phyloP scores from a whole-genome alignment of 2,888 invertebrate species.

The Andricus quercusramuli region DNA sequence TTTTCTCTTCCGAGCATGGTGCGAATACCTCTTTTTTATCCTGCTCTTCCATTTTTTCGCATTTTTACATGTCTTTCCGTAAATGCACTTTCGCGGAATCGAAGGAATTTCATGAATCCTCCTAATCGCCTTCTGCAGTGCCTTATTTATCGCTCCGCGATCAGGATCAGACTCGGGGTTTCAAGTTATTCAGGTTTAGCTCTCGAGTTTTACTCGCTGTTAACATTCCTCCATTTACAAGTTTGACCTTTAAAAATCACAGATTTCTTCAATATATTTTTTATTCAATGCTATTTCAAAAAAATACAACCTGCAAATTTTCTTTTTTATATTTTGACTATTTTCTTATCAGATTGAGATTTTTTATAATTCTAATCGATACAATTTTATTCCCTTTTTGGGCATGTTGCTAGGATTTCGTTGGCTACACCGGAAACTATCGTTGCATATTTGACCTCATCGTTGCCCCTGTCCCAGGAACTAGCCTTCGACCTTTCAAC shows the following conservation, averaged over 20 bases:
- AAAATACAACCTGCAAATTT: background rate
- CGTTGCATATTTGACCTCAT: too few species aligned
- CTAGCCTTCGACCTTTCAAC: too few species aligned
- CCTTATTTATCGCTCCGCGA: slow-evolving; percentile 23
- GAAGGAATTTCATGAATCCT: slow-evolving; percentile 38
- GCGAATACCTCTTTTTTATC: slow-evolving; percentile 4
- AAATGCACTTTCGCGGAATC: slow-evolving; percentile 38
- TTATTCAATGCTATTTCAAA: background rate
- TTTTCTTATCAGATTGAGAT: too few species aligned
- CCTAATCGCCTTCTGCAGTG: slow-evolving; percentile 23
- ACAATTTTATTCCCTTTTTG: too few species aligned
- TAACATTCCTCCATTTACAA: slow-evolving; percentile 16
- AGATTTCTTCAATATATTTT: background rate
- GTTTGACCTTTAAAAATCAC: background rate
- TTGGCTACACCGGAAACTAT: too few species aligned
- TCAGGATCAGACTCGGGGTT: background rate
- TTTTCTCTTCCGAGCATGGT: slow-evolving; percentile 35
- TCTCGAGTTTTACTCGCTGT: slow-evolving; percentile 17
- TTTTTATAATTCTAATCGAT: too few species aligned
- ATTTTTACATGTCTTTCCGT: slow-evolving; percentile 19
- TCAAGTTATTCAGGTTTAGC: slow-evolving; percentile 8
- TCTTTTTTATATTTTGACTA: background rate
- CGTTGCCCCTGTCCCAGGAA: too few species aligned
- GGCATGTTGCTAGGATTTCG: too few species aligned
- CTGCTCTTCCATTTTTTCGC: background rate